Conservation (phyloP, 1,140 invertebrate species). For the Atta texana region DNA sequence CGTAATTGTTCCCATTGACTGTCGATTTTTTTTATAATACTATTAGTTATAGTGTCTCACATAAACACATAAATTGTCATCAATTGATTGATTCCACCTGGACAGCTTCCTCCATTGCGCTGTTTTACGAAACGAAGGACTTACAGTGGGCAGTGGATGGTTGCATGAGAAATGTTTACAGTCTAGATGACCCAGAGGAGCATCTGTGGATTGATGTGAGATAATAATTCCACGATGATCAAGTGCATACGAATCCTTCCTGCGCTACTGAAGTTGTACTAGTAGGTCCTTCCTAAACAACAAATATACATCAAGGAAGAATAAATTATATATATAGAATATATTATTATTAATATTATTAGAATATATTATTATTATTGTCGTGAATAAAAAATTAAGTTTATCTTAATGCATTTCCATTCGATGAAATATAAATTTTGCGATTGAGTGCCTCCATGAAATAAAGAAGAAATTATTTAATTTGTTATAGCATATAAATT, state of each 20-base stretch:
- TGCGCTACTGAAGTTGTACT: constrained; percentile 78
- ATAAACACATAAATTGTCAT: constrained; percentile 56
- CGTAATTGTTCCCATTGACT: constrained; percentile 75
- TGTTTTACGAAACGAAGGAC: constrained; percentile 75
- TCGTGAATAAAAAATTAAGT: neutral
- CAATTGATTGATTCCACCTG: constrained; percentile 61
- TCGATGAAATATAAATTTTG: neutral
- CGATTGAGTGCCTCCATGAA: neutral
- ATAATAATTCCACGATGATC: constrained; percentile 76
- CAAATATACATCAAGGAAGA: constrained; percentile 1
- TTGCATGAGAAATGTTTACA: constrained; percentile 81
- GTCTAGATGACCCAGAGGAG: constrained; percentile 79
- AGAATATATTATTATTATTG: neutral
- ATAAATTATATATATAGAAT: neutral
- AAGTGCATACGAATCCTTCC: constrained; percentile 83
- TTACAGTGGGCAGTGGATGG: constrained; percentile 84
- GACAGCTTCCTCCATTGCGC: constrained; percentile 65
- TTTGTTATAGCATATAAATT: neutral
- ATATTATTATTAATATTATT: constrained; percentile 14
- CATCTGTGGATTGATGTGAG: constrained; percentile 76
- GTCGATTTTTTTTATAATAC: constrained; percentile 69
- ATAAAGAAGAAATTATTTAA: constrained; percentile 16
- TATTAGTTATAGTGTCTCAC: constrained; percentile 70
- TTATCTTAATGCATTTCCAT: constrained; percentile 2
- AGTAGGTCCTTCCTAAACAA: constrained; percentile 76